A percentile compares a stretch with the other conserved stretches of the same genome.
These are phyloP conservation scores for Charadrius vociferus DNA, from an alignment of 2,113 vertebrate species.

Conservation along the genomic window DNA sequence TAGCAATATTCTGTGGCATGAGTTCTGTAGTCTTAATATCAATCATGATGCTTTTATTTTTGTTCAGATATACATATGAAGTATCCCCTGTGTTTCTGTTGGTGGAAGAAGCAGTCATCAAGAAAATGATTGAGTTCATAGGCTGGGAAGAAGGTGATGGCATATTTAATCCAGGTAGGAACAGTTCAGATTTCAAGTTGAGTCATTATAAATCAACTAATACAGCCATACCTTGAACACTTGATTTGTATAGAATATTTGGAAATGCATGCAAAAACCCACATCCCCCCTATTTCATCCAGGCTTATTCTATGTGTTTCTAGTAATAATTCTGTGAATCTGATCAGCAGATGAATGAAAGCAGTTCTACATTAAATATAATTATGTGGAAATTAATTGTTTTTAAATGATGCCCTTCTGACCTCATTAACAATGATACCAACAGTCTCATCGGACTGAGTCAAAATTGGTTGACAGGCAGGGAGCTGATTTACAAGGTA, in stretches of 20 bases:
- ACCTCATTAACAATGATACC: not conserved
- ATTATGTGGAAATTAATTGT: not conserved
- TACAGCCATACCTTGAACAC: not conserved
- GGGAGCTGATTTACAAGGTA: not conserved
- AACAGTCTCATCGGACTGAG: not conserved
- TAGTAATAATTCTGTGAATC: not conserved
- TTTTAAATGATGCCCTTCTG: not conserved
- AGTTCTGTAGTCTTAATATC: not conserved
- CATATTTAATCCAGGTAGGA: constrained; percentile 89
- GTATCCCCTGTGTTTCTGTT: constrained; percentile 88
- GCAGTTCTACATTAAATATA: not conserved
- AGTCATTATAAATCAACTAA: not conserved
- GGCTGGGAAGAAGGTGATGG: constrained; percentile 89
- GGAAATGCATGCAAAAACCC: not conserved
- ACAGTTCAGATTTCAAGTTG: not conserved
- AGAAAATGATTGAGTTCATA: constrained; percentile 86
- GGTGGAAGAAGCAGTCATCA: constrained; percentile 85
- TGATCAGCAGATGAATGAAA: not conserved
- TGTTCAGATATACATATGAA: constrained; percentile 87
- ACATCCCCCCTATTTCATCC: not conserved
- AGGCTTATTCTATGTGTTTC: not conserved
- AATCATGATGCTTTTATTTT: constrained; percentile 34
- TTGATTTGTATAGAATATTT: not conserved
- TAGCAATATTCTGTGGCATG: not conserved
- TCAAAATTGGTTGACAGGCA: not conserved